Evolutionary conservation across 2,797 vertebrate species (phyloP), one percentile per base, ranked within the genome.

Genomic region (Cirrhinus molitorella): DNA sequence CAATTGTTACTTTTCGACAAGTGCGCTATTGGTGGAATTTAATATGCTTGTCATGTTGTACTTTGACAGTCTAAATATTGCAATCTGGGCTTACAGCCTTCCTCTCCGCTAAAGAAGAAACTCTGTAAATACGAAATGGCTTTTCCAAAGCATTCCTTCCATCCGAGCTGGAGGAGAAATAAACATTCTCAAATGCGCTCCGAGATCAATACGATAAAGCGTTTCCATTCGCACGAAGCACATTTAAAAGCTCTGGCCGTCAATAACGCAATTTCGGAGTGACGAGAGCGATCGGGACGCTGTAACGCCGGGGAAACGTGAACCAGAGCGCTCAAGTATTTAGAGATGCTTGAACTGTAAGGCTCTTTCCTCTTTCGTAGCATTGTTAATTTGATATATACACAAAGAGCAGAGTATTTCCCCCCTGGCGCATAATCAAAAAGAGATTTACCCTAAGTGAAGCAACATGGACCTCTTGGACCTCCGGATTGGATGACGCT

Each of bases 61-160:
- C 89, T 89, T 90, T 91, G 90, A 90, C 90, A 93, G 91, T 92
- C 88, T 91, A 95, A 95, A 95, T 92, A 94, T 92, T 92, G 90
- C 91, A 92, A 93, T 81, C 74, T 91, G 83, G 90, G 89, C 91
- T 93, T 91, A 93, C 76, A 90, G 83, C 88, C 79, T 81, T 79
- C 70, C 57, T 75, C 80, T 82, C 49, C 14, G 31, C 28, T 68
- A 68, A 76, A 87, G 45, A 75, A 82, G 77, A 85, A 91, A 87
- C 88, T 90, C 86, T 90, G 80, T 91, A 92, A 94, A 94, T 92
- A 91, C 59, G 74, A 79, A 86, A 79, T 68, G 83, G 51, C 83
- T 93, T 92, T 93, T 61, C 90, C 86, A 77, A 90, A 79, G 84
- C 85, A 91, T 93, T 92, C 89, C 88, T 91, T 92, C 89, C 87